Conservation (phyloP, 2,113 vertebrate species). For the Zosterops hypoxanthus region DNA sequence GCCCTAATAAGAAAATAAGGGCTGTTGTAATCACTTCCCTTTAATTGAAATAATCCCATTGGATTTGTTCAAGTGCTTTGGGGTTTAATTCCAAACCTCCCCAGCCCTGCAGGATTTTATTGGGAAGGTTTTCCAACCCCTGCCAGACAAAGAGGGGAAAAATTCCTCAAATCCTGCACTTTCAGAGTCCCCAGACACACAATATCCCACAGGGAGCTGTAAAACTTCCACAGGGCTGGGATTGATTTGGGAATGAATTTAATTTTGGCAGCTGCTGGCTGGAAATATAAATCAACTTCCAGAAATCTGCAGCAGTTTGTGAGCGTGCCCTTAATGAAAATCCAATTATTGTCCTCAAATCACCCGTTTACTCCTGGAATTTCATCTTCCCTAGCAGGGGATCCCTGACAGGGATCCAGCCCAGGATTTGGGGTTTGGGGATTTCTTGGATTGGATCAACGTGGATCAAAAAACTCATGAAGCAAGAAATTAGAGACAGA, state of each 20-base stretch:
- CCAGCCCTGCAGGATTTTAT: neutral
- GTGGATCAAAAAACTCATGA: rapidly evolving
- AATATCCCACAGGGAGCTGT: rapidly evolving
- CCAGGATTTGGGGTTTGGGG: neutral
- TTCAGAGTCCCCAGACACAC: neutral
- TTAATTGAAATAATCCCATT: neutral
- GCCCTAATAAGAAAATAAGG: neutral
- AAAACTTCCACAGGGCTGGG: rapidly evolving
- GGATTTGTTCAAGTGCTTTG: neutral
- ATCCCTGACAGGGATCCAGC: neutral
- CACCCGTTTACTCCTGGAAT: neutral
- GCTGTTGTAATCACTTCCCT: neutral
- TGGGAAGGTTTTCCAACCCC: neutral
- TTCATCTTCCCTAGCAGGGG: neutral
- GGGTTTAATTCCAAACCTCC: neutral
- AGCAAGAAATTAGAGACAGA: rapidly evolving
- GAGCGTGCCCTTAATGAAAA: neutral
- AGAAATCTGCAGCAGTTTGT: neutral
- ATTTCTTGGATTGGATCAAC: rapidly evolving
- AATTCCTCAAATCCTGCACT: neutral
- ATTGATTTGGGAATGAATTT: neutral
- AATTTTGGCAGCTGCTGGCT: neutral
- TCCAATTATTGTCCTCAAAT: neutral
- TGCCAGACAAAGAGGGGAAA: rapidly evolving
- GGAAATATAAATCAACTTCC: neutral